Evolutionary conservation across 1,140 invertebrate species (phyloP), one percentile per base, ranked within the genome.

Genomic region (Lasaia peninsularis): DNA sequence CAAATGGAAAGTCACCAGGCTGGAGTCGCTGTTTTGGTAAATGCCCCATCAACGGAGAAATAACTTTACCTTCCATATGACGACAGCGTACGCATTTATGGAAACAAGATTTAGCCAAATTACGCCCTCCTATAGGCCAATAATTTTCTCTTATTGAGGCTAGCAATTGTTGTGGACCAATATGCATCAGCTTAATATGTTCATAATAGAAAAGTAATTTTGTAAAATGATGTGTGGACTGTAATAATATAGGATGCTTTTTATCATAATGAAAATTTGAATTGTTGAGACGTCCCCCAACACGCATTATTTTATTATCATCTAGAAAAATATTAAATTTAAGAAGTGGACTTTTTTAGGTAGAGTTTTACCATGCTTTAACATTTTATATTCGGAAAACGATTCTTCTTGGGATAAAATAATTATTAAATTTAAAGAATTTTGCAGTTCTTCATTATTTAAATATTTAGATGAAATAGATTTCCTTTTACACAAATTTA

Each of bases 211-310:
- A 64, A 21, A 68, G 11, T 60, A 62, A 21, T 33, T 52, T 52
- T 4, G 50, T 60, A 18, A 64, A 64, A 9, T 40, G n/a, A 60
- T 68, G 56, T 37, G 14, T 58, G 37, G 35, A 59, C 21, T 64
- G 34, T 54, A 68, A 2, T 21, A 68, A 8, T 37, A 64, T 62
- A 28, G 65, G 64, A 32, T 68, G 59, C 16, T 62, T 64, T 31
- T 68, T 68, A 31, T 60, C 40, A 44, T 58, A 69, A 2, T 7
- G 3, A 61, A 34, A 69, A 16, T 65, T 12, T 9, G 37, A 63
- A 61, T 62, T 60, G 9, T 40, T 3, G 7, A 69, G 40, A 16
- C 63, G 50, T 50, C 67, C 63, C 4, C 63, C 63, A 6, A 63
- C 52, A 16, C 60, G 50, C 34, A 60, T 58, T 9, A 65, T 35